Conservation (phyloP, 2,797 vertebrate species). For the Malurus leucopterus region DNA sequence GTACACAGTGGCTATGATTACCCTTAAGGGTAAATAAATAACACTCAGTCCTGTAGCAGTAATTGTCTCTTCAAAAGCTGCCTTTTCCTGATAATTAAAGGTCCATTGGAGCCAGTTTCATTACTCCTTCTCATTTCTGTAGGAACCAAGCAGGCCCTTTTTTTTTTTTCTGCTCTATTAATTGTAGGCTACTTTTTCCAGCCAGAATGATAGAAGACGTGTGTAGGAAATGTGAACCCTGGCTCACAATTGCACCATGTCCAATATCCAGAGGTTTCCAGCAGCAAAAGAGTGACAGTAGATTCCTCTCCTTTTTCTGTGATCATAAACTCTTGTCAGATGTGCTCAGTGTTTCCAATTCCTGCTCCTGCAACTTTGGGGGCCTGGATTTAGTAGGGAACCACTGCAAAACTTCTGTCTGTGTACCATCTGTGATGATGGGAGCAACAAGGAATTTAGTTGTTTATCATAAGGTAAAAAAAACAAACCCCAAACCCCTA, state of each 20-base stretch:
- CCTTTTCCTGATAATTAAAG: slow-evolving; percentile 12
- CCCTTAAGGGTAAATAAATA: slow-evolving; percentile 55
- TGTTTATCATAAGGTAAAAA: not conserved
- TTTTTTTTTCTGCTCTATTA: not conserved
- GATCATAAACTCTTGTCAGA: not conserved
- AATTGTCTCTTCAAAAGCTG: slow-evolving; percentile 32
- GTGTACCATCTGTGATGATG: not conserved
- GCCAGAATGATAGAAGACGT: not conserved
- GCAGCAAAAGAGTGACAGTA: not conserved
- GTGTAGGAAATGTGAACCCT: not conserved
- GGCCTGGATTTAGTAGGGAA: not conserved
- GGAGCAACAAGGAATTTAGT: not conserved
- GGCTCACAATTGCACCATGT: not conserved
- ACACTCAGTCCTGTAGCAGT: slow-evolving; percentile 1
- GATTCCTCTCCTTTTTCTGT: not conserved
- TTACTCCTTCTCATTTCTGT: not conserved
- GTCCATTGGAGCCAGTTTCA: not conserved
- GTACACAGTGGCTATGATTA: slow-evolving; percentile 7
- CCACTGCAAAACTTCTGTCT: not conserved
- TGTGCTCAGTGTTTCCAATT: not conserved
- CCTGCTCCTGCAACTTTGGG: not conserved
- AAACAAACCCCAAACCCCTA: not conserved
- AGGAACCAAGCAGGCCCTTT: not conserved
- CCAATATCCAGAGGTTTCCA: not conserved
- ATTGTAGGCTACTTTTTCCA: not conserved